Base-by-base conservation (phyloP, 2,113 vertebrate genomes). In the Zonotrichia leucophrys region DNA sequence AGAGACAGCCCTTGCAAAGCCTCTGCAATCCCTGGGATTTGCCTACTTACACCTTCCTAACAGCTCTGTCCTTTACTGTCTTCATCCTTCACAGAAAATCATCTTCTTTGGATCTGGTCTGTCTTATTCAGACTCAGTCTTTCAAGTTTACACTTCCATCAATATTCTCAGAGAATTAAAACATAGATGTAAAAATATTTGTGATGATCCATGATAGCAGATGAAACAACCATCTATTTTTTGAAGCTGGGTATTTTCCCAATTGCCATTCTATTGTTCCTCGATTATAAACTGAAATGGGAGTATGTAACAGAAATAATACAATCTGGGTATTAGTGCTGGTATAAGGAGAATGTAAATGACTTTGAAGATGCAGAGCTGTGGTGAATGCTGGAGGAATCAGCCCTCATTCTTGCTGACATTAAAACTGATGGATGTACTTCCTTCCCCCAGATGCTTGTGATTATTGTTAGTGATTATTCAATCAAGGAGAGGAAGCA, bases 391-490 rank as follows among this genome's bases (percentile, higher is more conserved):
- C 82, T 66, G 85, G 64, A 78, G 88, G 87, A 95, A 79, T 90
- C 56, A 81, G 90, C 74, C 84, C 83, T 94, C 73, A 74, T 93
- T 91, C 82, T 87, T 94, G 84, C 96, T 94, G 89, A 90, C 94
- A 88, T 91, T 94, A 90, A 95, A 94, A 81, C 74, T 52, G 85
- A 95, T 93, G 87, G 83, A 90, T 92, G 72, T 22, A 91, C 94
- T 97, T 97, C 92, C 87, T 95, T 93, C 94, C 86, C 82, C 59
- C 96, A 97, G 96, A 93, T 96, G 93, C 93, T 90, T 78, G 89
- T 86, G 92, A 96, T 95, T 95, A 96, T 95, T 89, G 87, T 79
- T 86, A 87, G 89, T 95, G 89, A 96, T 96, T 97, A 97, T 94
- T 94, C 92, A 92, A 95, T 96, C 92, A 94, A 95, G 92, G 67